phyloP scores from a whole-genome alignment of 2,113 vertebrate species.

The Butorides virescens region DNA sequence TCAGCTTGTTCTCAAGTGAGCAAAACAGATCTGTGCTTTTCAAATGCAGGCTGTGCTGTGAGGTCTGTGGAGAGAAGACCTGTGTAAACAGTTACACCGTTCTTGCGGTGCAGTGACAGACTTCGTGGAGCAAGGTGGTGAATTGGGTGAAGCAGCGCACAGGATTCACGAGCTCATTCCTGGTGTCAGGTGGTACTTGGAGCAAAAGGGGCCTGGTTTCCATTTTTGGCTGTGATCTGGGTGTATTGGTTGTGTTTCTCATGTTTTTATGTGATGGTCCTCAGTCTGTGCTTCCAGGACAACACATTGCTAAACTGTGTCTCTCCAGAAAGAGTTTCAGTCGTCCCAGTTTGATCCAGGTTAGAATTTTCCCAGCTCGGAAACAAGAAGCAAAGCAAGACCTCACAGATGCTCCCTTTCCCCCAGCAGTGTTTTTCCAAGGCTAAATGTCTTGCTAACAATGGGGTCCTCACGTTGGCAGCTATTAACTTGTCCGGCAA shows the following conservation, averaged over 20 bases:
- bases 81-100: accelerated
- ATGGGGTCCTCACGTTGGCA: background rate
- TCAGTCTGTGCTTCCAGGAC: background rate
- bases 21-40: background rate
- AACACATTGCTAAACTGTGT: background rate
- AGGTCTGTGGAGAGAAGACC: background rate
- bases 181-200: background rate
- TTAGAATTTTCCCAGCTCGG: background rate
- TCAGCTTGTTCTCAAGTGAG: background rate
- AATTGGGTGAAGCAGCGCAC: no score
- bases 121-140: background rate
- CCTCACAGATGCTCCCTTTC: background rate
- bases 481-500: background rate
- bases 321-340: background rate
- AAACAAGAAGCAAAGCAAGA: background rate
- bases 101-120: background rate
- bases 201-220: background rate
- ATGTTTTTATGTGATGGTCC: background rate
- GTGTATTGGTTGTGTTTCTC: background rate
- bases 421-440: background rate
- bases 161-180: background rate
- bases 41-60: background rate
- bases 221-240: background rate
- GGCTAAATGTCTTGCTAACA: background rate
- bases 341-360: background rate